Evolutionary conservation across 2,113 vertebrate species (phyloP), one percentile per base, ranked within the genome.

Genomic region (Ochotona princeps): DNA sequence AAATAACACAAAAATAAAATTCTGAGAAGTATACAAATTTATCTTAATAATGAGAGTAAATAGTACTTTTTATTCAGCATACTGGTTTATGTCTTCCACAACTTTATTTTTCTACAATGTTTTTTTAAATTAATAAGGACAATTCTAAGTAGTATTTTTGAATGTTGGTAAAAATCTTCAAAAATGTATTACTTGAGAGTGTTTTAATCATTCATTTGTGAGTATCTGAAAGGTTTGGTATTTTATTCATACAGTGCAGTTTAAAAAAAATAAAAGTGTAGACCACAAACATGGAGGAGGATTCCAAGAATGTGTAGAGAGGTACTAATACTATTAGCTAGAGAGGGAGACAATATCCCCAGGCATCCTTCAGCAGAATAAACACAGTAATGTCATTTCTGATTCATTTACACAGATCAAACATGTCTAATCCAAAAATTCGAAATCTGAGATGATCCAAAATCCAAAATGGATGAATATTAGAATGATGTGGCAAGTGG

Each of bases 1-100:
- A 97, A 97, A 97, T 96, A 94, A 97, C 95, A 97, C 90, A 92
- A 92, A 79, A 94, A 67, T 26, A 75, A 17, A 92, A 82, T 67
- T 35, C n/a, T 87, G 35, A 86, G 47, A 91, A 88, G 38, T 35
- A 86, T 13, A 87, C 23, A 87, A 72, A 51, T 14, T 57, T 92
- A n/a, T 60, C 69, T 83, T 65, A 12, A 67, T 54, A 90, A 61
- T 57, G 63, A 32, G 9, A 70, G 28, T 90, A 91, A 23, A 1
- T 66, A 92, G 80, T 83, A 61, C 1, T 2, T 72, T 73, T 81
- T 75, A n/a, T 87, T 78, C 54, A 80, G 10, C 84, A 79, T n/a
- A 66, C 17, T 85, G 69, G 78, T 69, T 12, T 69, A 57, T 51
- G 2, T 93, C 47, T 94, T 87, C 61, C 26, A 91, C 2, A 90